These are phyloP conservation scores for Hippasteria phrygiana DNA, from an alignment of 53 echinoderm and acorn worm species.

Conservation along the genomic window DNA sequence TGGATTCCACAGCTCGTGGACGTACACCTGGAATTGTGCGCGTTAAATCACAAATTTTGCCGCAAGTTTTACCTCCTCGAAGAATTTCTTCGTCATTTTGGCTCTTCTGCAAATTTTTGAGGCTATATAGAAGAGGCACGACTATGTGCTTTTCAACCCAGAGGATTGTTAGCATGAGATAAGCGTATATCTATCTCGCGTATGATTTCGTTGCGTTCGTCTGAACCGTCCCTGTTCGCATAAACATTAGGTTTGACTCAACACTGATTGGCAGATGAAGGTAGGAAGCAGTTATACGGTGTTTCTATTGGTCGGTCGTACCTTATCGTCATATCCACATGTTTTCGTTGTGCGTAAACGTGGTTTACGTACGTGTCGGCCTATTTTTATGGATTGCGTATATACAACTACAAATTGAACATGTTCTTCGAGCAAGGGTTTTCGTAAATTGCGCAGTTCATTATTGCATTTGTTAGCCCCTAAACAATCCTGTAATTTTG, in stretches of 20 bases:
- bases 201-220: neutral
- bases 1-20: constrained; percentile 6
- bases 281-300: constrained; percentile 26
- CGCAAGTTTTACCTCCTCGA: neutral
- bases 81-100: neutral
- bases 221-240: neutral
- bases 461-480: too few species aligned
- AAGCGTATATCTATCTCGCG: neutral
- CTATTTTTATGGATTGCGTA: neutral
- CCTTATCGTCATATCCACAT: too few species aligned
- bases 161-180: neutral
- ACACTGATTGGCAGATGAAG: constrained; percentile 60
- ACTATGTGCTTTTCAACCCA: neutral
- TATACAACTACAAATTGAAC: too few species aligned
- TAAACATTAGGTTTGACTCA: constrained; percentile 18
- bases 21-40: neutral
- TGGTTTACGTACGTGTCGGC: neutral
- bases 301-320: constrained; percentile 10
- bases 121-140: neutral
- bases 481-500: too few species aligned
- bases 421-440: too few species aligned
- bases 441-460: too few species aligned
- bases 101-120: neutral
- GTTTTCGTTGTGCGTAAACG: neutral
- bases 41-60: neutral